Base-by-base conservation (phyloP, 2,888 invertebrate species). In the Rotaria sp. region DNA sequence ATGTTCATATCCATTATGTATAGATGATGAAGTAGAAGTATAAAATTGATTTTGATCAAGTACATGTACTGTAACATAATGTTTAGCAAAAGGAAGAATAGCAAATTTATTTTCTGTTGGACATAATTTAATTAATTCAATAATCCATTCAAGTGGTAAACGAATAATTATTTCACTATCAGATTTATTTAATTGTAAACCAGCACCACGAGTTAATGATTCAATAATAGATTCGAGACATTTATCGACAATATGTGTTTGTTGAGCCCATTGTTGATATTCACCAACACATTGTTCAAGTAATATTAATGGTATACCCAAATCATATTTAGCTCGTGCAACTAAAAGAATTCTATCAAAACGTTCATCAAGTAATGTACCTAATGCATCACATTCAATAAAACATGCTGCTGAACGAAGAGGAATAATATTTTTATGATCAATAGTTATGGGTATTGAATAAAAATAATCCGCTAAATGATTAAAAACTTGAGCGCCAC, bases 401-500 rank as follows among this genome's bases (percentile, higher is more conserved):
- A 88, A 89, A 84, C 90, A 90, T 15, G 91, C 90, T 0, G 90
- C 90, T 87, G 90, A 90, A 41, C 90, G 88, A 11, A 90, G 88
- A 48, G 88, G 88, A 10, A 90, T 89, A 0, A 89, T 89, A 87
- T 90, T 90, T 30, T 89, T 88, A 85, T 89, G 89, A 18, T 88
- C 89, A 24, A 90, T 88, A 80, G 89, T 88, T 15, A 90, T 88
- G 85, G 88, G 88, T 88, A 90, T 90, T 87, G 89, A 90, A 88
- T 91, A 91, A 87, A 90, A 91, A 87, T 90, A 91, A 87, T 91
- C 90, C 11, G 90, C 90, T 1, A 91, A 89, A 30, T 89, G 87
- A 59, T 88, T 88, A 87, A 91, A 91, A 11, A 88, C 89, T 38
- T 89, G 89, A 15, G 89, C 88, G 30, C 91, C 91, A 26, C 91